Evolutionary conservation across 1,140 invertebrate genomes (phyloP), one percentile per base, ranked within the genome.

Genomic region (Atta texana): DNA sequence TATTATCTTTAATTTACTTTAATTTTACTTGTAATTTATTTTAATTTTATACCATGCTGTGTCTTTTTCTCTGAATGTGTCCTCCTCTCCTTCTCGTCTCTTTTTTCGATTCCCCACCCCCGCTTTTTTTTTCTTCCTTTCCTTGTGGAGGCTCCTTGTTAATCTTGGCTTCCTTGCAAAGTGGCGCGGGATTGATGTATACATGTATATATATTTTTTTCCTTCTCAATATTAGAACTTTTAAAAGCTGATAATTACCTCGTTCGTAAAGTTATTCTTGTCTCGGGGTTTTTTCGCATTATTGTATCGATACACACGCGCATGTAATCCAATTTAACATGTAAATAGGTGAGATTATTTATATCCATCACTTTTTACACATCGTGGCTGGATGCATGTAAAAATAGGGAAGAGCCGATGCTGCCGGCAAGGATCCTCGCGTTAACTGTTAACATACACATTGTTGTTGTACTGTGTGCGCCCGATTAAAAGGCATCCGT

Each of bases 201-300:
- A 6, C 28, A 21, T 44, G 10, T 14, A 57, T 49, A 84, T 34
- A 18, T 63, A 34, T 49, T 71, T 63, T 53, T 84, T 28, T 59
- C 21, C 14, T 53, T 49, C 21, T 18, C 59, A 16, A 12, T 78
- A 66, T 66, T 66, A 61, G 24, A 75, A 84, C 80, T 84, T 75
- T 84, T 21, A 74, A 84, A 84, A 84, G 80, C 80, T 84, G 80
- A 84, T 84, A 84, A 84, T 84, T 31, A 75, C 57, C 80, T 84
- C 80, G 80, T 74, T 63, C 24, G 69, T 59, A 61, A 51, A 61
- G 80, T 75, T 84, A 84, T 84, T 84, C 80, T 84, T 44, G 69
- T 71, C 44, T 31, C 18, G 80, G 80, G 74, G 61, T 78, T 76
- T 85, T 80, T 76, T 85, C 61, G 84, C 75, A 39, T 53, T 78